Evolutionary conservation across 2,888 invertebrate species (phyloP).

Genomic region (Acanthosepion lycidas): DNA sequence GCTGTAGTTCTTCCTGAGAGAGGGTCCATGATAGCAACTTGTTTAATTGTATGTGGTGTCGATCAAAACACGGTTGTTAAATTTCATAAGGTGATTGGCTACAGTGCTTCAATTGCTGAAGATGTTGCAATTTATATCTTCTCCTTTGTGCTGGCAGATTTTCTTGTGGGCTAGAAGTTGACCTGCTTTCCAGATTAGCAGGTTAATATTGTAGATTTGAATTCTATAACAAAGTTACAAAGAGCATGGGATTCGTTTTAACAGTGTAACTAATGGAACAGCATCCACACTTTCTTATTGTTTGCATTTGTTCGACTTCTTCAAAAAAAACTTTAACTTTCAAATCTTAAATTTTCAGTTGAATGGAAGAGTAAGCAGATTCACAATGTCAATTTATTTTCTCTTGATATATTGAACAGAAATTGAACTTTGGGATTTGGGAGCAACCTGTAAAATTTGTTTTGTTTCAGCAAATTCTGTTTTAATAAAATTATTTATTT

Average conservation of each 20-base stretch:
- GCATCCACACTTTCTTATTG: neutral
- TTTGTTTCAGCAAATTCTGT: too few species aligned
- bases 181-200: neutral
- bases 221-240: neutral
- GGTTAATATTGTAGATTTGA: neutral
- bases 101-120: conserved; percentile 59
- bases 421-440: too few species aligned
- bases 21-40: conserved; percentile 60
- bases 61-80: conserved; percentile 58
- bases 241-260: neutral
- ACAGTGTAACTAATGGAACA: neutral
- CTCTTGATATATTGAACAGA: too few species aligned
- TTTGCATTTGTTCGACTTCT: neutral
- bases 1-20: conserved; percentile 59
- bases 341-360: too few species aligned
- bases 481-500: too few species aligned
- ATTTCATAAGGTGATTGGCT: conserved; percentile 64
- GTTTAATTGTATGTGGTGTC: conserved; percentile 67
- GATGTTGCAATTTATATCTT: conserved; percentile 67
- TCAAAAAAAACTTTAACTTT: neutral
- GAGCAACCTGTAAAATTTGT: too few species aligned
- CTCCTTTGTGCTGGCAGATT: conserved; percentile 57
- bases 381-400: too few species aligned
- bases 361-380: too few species aligned
- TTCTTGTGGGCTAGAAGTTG: neutral